Base-by-base conservation (phyloP, 2,113 vertebrate genomes). In the Lampris megalopsis region DNA sequence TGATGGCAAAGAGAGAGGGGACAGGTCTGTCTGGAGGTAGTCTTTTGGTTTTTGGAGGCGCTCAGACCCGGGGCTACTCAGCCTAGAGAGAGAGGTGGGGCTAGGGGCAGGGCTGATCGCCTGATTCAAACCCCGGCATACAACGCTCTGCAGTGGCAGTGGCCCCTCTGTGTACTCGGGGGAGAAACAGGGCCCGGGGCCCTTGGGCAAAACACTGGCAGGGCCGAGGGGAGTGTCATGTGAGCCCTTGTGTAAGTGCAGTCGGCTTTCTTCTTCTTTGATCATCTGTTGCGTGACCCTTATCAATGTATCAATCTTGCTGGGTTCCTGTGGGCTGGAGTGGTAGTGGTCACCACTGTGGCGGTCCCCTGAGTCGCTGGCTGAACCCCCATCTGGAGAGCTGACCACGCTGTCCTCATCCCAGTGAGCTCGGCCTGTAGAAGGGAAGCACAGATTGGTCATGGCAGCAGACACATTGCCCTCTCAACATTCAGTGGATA, bases 201-300 rank as follows among this genome's bases (percentile, higher is more conserved):
- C 95, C 88, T 96, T 98, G 62, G 95, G 94, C 8, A 96, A 94
- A 61, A 96, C 96, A 0, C 97, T 98, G 68, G 95, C 91, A 1
- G 95, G 92, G 43, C 94, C 93, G 82, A 96, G 72, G 1, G 94
- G 90, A 59, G 93, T 90, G 5, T 95, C 93, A 1, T 69, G 36
- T 3, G 73, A 0, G 73, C 88, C 92, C 90, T 97, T 98, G 67
- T 91, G 91, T 57, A 95, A 80, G 82, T 97, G 96, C 62, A 97
- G 86, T 45, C 96, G 94, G 87, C 88, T 97, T 88, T 99, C 97
- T 85, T 99, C 97, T 68, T 98, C 97, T 92, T 99, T 99, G 94
- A 99, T 99, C 96, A 98, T 98, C 91, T 99, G 97, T 88, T 99
- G 97, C 0, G 98, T 99, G n/a, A 96, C 97, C 88, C 96, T 94